Conservation (phyloP, 2,888 invertebrate species). For the Rhodophaea formosa region DNA sequence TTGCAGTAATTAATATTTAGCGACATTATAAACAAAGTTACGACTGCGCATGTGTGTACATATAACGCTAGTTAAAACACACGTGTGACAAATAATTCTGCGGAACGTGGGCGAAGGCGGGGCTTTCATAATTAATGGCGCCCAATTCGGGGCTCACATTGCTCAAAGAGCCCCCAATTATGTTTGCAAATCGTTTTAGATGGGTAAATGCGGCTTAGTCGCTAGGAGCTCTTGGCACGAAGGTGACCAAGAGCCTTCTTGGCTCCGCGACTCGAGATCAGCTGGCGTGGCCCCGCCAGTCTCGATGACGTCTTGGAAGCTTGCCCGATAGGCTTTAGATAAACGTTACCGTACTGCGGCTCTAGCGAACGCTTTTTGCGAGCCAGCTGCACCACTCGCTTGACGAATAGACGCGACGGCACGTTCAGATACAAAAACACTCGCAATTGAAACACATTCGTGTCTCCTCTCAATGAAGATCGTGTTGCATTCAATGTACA, state of each 20-base stretch:
- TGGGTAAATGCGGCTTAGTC: constrained; percentile 31
- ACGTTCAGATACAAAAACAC: constrained; percentile 3
- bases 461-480: constrained; percentile 39
- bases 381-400: constrained; percentile 32
- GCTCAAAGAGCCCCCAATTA: constrained; percentile 15
- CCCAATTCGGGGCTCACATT: constrained; percentile 12
- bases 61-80: neutral
- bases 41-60: neutral
- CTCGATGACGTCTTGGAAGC: constrained; percentile 64
- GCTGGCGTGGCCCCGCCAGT: constrained; percentile 46
- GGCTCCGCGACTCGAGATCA: constrained; percentile 45
- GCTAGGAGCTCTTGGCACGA: constrained; percentile 49
- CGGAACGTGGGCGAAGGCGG: neutral
- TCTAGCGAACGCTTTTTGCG: constrained; percentile 31
- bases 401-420: constrained; percentile 8
- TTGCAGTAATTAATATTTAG: neutral
- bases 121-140: constrained; percentile 14
- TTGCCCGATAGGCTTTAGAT: constrained; percentile 68
- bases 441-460: constrained; percentile 40
- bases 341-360: constrained; percentile 58
- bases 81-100: constrained; percentile 7
- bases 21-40: neutral
- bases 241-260: constrained; percentile 49
- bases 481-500: constrained; percentile 40
- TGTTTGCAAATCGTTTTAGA: constrained; percentile 33